Evolutionary conservation across 2,797 vertebrate genomes (phyloP).

Genomic region (Aphelocoma californica): DNA sequence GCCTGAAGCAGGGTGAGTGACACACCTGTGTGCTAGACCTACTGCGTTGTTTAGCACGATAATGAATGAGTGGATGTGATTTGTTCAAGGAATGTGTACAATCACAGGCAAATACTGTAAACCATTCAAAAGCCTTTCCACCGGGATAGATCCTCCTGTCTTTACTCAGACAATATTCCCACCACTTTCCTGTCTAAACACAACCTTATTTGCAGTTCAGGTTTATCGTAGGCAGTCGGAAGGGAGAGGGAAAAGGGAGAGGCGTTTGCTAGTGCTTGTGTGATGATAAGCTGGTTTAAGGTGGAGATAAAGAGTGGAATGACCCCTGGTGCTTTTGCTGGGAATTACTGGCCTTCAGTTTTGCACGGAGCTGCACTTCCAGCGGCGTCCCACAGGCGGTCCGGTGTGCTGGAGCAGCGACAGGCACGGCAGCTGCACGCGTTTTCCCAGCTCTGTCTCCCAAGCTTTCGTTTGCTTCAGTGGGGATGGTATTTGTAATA

Average conservation of each 20-base stretch:
- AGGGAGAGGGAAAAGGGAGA: background rate
- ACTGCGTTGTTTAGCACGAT: background rate
- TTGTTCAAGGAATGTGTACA: slow-evolving; percentile 41
- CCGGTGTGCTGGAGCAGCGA: fast-evolving
- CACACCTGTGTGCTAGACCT: slow-evolving; percentile 9
- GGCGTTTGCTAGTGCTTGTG: background rate
- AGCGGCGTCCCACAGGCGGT: fast-evolving
- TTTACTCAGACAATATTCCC: slow-evolving; percentile 41
- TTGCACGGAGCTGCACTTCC: fast-evolving
- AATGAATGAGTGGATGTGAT: slow-evolving; percentile 3
- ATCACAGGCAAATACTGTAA: slow-evolving; percentile 28
- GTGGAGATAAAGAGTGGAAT: slow-evolving; percentile 12
- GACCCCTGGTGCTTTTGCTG: slow-evolving; percentile 68
- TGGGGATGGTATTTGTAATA: background rate
- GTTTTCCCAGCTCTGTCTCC: background rate
- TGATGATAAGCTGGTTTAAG: background rate
- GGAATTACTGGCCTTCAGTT: background rate
- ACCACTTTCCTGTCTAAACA: slow-evolving; percentile 61
- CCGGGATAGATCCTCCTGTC: slow-evolving; percentile 23
- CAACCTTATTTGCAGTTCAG: slow-evolving; percentile 18
- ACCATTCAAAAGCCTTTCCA: background rate
- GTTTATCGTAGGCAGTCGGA: background rate
- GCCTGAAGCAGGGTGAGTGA: background rate
- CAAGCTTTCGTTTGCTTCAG: background rate
- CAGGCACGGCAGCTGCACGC: fast-evolving